Evolutionary conservation across 2,797 vertebrate genomes (phyloP).

Genomic region (Sebastes nivosus): DNA sequence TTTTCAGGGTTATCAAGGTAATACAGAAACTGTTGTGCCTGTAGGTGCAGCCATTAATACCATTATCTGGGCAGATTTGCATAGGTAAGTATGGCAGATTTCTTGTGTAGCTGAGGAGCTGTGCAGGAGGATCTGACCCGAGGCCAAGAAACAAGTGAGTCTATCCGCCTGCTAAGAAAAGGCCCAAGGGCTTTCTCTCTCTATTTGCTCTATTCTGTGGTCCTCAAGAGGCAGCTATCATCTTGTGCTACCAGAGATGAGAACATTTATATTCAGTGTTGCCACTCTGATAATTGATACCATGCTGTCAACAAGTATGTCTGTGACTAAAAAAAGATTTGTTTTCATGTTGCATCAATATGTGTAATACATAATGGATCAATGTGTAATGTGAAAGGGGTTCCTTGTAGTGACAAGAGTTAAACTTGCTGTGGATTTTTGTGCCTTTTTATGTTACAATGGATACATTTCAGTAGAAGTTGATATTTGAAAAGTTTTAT

Average conservation of each 20-base stretch:
- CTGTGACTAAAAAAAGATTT: neutral
- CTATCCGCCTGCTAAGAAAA: slow-evolving; percentile 1
- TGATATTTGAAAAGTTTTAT: neutral
- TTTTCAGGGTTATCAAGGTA: slow-evolving; percentile 36
- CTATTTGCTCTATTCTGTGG: neutral
- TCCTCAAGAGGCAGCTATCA: slow-evolving; percentile 15
- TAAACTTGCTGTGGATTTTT: neutral
- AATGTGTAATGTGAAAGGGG: neutral
- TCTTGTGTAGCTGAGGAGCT: slow-evolving; percentile 11
- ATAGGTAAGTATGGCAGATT: slow-evolving; percentile 44
- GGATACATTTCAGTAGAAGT: neutral
- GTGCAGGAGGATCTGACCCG: slow-evolving; percentile 27
- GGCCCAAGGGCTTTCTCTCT: neutral
- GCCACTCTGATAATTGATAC: neutral
- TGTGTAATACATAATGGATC: neutral
- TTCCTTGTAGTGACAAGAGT: neutral
- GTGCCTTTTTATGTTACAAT: neutral
- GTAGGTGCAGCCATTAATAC: slow-evolving; percentile 39
- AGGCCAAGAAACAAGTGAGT: slow-evolving; percentile 20
- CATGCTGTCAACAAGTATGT: neutral
- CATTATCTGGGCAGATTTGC: slow-evolving; percentile 53
- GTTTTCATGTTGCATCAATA: neutral
- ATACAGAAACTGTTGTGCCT: slow-evolving; percentile 24
- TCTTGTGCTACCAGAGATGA: neutral
- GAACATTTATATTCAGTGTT: neutral